A percentile compares a stretch with the other conserved stretches of the same genome.
Conservation (phyloP, 1,140 invertebrate species). For the Sinonovacula constricta region DNA sequence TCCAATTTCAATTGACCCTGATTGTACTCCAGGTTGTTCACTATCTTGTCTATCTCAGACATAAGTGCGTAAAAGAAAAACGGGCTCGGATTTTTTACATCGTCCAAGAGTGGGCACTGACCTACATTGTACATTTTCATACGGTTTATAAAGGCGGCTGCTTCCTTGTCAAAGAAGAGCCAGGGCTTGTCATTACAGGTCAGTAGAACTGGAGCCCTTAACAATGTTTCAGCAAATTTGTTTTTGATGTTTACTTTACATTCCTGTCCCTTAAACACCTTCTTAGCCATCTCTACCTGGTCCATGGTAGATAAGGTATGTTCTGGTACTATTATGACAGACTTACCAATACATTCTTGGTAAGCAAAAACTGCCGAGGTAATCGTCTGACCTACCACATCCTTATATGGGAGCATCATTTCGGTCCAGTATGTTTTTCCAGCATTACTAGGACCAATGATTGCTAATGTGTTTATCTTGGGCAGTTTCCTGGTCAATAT, state of each 20-base stretch:
- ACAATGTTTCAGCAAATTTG: background rate
- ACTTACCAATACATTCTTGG: conserved; percentile 10
- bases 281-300: conserved; percentile 14
- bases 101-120: background rate
- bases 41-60: too few relatives aligned
- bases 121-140: background rate
- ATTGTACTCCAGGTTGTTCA: too few relatives aligned
- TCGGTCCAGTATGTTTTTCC: conserved; percentile 15
- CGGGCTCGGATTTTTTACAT: background rate
- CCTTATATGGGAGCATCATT: background rate
- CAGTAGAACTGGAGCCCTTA: conserved; percentile 18
- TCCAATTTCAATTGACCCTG: too few relatives aligned
- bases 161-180: background rate
- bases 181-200: conserved; percentile 8
- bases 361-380: background rate
- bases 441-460: conserved; percentile 9
- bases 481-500: background rate
- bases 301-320: background rate
- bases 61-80: too few relatives aligned
- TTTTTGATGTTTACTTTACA: conserved; percentile 23
- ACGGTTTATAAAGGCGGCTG: background rate
- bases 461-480: background rate
- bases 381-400: conserved; percentile 6
- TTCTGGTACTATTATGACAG: conserved; percentile 11
- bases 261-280: background rate